phyloP scores from a whole-genome alignment of 2,888 invertebrate species.

The Acrobasis repandana region DNA sequence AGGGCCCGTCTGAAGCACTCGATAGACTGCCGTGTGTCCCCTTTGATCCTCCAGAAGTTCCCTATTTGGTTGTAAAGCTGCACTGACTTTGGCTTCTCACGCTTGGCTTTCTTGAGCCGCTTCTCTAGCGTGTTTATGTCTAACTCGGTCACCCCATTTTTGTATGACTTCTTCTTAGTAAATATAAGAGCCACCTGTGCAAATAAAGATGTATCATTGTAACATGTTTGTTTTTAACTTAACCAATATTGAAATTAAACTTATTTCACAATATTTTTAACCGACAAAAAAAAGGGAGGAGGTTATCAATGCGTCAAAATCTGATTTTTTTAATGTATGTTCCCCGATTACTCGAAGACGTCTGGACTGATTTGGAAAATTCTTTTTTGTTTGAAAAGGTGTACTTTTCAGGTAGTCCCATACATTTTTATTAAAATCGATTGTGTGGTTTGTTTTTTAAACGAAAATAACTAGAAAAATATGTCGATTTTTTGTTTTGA shows the following conservation, averaged over 20 bases:
- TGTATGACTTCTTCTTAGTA: constrained; percentile 85
- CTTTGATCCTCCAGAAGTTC: constrained; percentile 95
- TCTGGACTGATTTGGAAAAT: too few relatives aligned
- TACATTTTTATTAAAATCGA: too few relatives aligned
- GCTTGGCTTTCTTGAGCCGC: constrained; percentile 89
- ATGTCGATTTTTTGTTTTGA: too few relatives aligned
- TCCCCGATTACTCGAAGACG: too few relatives aligned
- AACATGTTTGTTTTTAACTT: not conserved
- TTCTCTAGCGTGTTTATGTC: constrained; percentile 89
- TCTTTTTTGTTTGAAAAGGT: too few relatives aligned
- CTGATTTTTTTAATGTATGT: too few relatives aligned
- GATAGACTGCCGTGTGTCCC: constrained; percentile 92
- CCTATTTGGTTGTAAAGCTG: constrained; percentile 95
- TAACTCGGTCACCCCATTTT: constrained; percentile 85
- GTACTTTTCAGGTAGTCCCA: too few relatives aligned
- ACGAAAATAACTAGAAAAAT: too few relatives aligned
- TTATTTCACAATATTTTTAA: too few relatives aligned
- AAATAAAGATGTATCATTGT: not conserved
- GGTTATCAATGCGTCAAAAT: too few relatives aligned
- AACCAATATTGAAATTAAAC: not conserved
- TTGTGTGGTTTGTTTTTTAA: too few relatives aligned
- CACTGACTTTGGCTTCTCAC: constrained; percentile 92
- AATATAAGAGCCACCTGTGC: constrained; percentile 88
- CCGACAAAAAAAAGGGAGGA: too few relatives aligned
- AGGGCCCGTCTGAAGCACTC: constrained; percentile 94